phyloP scores from a whole-genome alignment of 2,888 invertebrate genomes.

The Apotomis turbidana region DNA sequence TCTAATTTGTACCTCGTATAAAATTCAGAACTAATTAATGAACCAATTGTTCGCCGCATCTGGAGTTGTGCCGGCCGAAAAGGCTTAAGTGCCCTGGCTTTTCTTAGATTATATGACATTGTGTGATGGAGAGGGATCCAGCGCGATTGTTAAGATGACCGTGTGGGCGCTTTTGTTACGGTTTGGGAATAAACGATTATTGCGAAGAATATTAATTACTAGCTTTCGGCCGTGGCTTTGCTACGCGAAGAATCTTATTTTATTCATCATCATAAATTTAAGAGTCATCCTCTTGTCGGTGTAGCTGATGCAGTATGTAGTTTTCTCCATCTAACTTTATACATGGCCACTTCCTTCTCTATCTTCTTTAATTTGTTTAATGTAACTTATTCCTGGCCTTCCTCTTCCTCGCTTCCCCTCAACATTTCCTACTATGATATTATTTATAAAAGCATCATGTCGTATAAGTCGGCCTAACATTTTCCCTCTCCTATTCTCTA shows the following conservation, averaged over 20 bases:
- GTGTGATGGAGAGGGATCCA: not conserved
- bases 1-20: conserved; percentile 36
- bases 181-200: not conserved
- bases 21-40: conserved; percentile 39
- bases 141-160: conserved; percentile 1
- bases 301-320: no score
- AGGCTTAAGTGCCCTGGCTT: not conserved
- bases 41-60: conserved; percentile 36
- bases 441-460: no score
- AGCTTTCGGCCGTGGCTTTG: not conserved
- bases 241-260: not conserved
- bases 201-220: not conserved
- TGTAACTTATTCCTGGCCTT: no score
- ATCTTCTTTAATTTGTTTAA: no score
- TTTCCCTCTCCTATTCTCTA: no score
- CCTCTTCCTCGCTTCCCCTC: no score
- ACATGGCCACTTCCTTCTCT: no score
- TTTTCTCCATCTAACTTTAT: no score
- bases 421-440: no score
- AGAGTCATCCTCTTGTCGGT: no score
- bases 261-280: no score
- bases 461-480: no score
- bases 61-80: conserved; percentile 13
- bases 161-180: not conserved
- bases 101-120: not conserved